A percentile compares a stretch with the other conserved stretches of the same genome.
These are phyloP conservation scores for Macaca mulatta DNA, from an alignment of 2,113 vertebrate genomes.

Conservation along the genomic window DNA sequence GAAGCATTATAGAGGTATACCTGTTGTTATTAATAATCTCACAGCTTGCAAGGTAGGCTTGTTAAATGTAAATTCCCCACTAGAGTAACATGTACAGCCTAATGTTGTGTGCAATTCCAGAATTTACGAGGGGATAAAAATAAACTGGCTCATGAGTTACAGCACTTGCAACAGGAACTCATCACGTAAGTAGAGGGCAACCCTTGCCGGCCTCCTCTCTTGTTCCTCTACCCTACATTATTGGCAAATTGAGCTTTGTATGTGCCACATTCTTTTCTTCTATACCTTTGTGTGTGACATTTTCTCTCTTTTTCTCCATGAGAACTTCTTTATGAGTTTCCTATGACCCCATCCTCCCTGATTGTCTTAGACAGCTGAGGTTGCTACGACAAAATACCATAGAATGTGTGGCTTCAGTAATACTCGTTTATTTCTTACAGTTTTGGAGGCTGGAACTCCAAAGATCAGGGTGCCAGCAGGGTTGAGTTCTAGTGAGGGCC, in stretches of 20 bases:
- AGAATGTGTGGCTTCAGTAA: neutral
- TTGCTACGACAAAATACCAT: neutral
- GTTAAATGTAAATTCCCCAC: neutral
- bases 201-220: rapidly evolving
- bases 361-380: neutral
- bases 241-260: neutral
- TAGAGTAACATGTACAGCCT: neutral
- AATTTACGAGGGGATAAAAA: constrained; percentile 87
- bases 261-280: neutral
- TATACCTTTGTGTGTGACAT: neutral
- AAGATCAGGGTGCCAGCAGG: no score
- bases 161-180: constrained; percentile 90
- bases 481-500: neutral
- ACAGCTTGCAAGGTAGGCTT: neutral
- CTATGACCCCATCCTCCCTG: neutral
- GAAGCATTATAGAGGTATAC: constrained; percentile 89
- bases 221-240: rapidly evolving
- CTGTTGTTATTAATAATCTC: neutral
- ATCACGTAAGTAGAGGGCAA: constrained; percentile 83
- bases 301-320: neutral
- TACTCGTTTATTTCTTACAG: neutral
- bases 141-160: constrained; percentile 87
- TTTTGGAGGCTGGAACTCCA: neutral
- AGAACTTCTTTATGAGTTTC: neutral
- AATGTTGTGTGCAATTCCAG: constrained; percentile 69